Base-by-base conservation (phyloP, 2,797 vertebrate genomes). In the Poecilia velifera region DNA sequence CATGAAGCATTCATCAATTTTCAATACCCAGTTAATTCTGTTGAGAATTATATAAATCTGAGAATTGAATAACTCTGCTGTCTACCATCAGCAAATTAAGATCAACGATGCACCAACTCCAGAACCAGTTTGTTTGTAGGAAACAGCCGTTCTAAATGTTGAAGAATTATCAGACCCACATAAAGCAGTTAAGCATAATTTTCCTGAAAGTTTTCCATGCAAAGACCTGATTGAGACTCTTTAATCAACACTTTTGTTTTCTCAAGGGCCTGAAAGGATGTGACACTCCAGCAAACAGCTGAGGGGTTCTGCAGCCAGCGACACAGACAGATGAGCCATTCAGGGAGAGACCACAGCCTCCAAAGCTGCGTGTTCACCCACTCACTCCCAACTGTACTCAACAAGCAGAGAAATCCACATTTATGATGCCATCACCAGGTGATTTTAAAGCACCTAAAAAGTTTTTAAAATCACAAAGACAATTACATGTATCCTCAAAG, bases 201-300 rank as follows among this genome's bases (percentile, higher is more conserved):
- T 66, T 28, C 62, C 62, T 66, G 34, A 20, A 22, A 8, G 59
- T 62, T 62, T 31, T 31, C 59, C 12, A 0, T 18, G 57, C 59
- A 62, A 62, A 34, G 31, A 36, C 20, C 34, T 9, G 36, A 66
- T 66, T 34, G 20, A 66, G 39, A 68, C 36, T 41, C 8, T 68
- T 34, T 10, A 68, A 68, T 18, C 34, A 36, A 41, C 64, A 68
- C 20, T 22, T 68, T 39, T 68, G 64, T 41, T 22, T 68, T 68
- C 8, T 41, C 36, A 68, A 68, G 64, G 36, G 88, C 88, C 87
- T 91, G 86, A 88, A 89, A 90, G 91, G 89, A 85, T 89, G 90
- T 87, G 76, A 84, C 82, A 41, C 64, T 68, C 85, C 68, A 74
- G 89, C 87, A 90, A 92, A 91, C 91, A 91, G 92, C 91, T 76